Percentiles rank a stretch among this genome's conserved stretches.
These are phyloP conservation scores for Pachyuromys duprasi DNA, from an alignment of 2,797 vertebrate genomes.

Conservation along the genomic window DNA sequence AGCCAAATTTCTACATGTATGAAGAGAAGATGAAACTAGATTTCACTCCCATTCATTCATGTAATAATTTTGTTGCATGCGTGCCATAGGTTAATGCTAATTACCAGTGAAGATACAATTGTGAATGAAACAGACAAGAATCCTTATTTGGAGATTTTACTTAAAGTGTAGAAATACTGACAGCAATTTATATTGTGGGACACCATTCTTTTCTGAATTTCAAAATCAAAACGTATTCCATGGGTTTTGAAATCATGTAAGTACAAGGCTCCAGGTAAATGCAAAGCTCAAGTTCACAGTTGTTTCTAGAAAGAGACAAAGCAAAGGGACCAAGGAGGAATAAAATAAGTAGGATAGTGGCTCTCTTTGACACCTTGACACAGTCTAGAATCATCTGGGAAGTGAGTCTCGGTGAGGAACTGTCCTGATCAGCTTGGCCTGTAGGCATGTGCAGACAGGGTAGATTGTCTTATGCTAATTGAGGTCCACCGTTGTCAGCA, in stretches of 20 bases:
- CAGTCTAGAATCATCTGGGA: neutral
- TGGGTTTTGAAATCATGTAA: neutral
- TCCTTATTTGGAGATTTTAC: neutral
- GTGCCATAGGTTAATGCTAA: neutral
- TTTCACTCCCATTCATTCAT: neutral
- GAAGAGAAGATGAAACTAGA: neutral
- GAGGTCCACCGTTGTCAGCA: neutral
- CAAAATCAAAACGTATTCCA: neutral
- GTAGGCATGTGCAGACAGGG: neutral
- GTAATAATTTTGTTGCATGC: neutral
- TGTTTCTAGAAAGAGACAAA: neutral
- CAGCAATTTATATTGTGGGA: neutral
- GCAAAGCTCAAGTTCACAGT: neutral
- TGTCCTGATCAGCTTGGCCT: neutral
- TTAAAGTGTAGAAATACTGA: neutral
- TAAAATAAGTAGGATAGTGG: neutral
- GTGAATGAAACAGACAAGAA: neutral
- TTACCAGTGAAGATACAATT: neutral
- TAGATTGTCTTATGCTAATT: neutral
- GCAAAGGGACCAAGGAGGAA: neutral
- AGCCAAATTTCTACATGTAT: neutral
- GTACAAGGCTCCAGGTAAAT: neutral
- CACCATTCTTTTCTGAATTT: slow-evolving; percentile 26
- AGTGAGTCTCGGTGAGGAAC: neutral
- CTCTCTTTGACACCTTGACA: neutral